Evolutionary conservation across 2,797 vertebrate genomes (phyloP).

Genomic region (Sciurus carolinensis): DNA sequence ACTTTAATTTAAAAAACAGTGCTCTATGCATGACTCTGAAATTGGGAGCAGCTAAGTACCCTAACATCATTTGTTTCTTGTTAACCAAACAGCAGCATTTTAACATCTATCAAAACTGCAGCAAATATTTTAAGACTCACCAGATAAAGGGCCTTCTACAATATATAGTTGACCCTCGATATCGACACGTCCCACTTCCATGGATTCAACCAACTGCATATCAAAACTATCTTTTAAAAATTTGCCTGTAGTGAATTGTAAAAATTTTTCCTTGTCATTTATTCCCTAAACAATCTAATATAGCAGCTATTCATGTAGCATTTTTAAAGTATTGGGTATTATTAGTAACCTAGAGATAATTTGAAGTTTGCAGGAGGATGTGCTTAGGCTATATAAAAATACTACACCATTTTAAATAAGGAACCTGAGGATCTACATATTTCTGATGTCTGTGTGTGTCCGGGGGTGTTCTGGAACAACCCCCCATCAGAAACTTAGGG

Average conservation of each 20-base stretch:
- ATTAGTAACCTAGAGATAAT: no score
- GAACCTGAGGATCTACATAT: background rate
- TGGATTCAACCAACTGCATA: background rate
- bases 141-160: background rate
- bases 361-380: background rate
- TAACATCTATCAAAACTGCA: background rate
- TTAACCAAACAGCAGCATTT: background rate
- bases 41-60: background rate
- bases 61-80: slow-evolving; percentile 2
- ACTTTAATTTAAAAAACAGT: slow-evolving; percentile 9
- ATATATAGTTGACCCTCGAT: background rate
- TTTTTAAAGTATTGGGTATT: background rate
- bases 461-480: background rate
- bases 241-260: background rate
- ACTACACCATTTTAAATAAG: background rate
- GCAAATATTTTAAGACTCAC: slow-evolving; percentile 45
- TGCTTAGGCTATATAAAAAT: background rate
- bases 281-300: background rate
- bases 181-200: no score
- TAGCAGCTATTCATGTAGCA: background rate
- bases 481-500: background rate
- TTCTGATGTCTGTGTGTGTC: background rate
- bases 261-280: background rate
- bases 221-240: background rate
- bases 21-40: background rate